Percentiles rank a stretch among this genome's conserved stretches.
phyloP scores from a whole-genome alignment of 1,140 invertebrate genomes.

The Berghia stephanieae region DNA sequence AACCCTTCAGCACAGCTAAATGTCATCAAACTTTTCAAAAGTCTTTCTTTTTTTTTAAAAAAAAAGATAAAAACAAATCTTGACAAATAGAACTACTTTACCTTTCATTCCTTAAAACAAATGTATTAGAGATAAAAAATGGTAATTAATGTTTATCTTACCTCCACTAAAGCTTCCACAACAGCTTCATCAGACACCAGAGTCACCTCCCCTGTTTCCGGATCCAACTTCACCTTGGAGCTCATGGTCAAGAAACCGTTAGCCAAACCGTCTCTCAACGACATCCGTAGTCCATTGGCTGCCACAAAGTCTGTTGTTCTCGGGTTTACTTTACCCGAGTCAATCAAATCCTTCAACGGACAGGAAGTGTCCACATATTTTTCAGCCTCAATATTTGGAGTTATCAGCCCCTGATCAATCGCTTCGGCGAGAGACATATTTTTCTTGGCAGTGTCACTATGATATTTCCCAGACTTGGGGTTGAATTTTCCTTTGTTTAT shows the following conservation, averaged over 20 bases:
- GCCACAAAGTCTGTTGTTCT: conserved; percentile 56
- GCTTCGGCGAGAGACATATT: conserved; percentile 79
- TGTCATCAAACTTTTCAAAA: no score
- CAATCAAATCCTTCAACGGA: conserved; percentile 57
- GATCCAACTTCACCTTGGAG: conserved; percentile 77
- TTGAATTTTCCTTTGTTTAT: conserved; percentile 71
- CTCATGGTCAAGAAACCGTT: conserved; percentile 67
- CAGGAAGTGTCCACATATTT: conserved; percentile 50
- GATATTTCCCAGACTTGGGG: conserved; percentile 76
- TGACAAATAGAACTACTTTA: no score
- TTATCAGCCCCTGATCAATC: conserved; percentile 79
- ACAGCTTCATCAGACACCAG: conserved; percentile 55
- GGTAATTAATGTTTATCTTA: no score
- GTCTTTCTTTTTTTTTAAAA: no score
- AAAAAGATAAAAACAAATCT: no score
- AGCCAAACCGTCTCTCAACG: conserved; percentile 58
- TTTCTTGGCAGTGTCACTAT: conserved; percentile 77
- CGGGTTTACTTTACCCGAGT: conserved; percentile 55
- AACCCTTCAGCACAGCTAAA: no score
- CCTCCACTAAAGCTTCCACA: conserved; percentile 53
- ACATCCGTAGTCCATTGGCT: conserved; percentile 56
- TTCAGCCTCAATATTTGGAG: conserved; percentile 46
- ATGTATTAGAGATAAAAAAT: no score
- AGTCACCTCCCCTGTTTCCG: conserved; percentile 68
- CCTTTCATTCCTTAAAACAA: no score